Base-by-base conservation (phyloP, 1,140 invertebrate species). In the Aphelenchoides fujianensis region DNA sequence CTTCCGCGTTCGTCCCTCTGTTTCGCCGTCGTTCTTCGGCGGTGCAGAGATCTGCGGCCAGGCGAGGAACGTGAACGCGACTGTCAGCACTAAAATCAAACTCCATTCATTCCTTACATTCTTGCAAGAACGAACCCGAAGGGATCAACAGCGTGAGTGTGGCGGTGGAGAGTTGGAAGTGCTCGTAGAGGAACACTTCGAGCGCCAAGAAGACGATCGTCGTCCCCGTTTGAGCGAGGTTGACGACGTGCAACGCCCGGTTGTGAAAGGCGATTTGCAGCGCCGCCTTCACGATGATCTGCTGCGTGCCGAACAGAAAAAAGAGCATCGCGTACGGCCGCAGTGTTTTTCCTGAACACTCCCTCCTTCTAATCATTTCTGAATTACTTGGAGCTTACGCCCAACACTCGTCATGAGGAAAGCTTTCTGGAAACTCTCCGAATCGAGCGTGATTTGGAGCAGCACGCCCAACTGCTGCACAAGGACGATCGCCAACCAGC, bases 401-500 rank as follows among this genome's bases (percentile, higher is more conserved):
- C 36, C 30, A 2, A 37, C 36, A 19, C 36, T 16, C n/a, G 16
- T 30, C 5, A 0, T 41, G 28, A 27, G 3, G 28, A 64, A 66
- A 48, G 27, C 35, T 12, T n/a, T 23, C 63, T 72, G 70, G 16
- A 23, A 55, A 70, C 72, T 72, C n/a, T 5, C 16, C 5, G 72
- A 72, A 28, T 69, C 68, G 3, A 68, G 19, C 16, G 16, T n/a
- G 2, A 71, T 69, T 30, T 69, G 61, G 19, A 69, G 23, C 16
- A 69, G 67, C 34, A 73, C 37, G 36, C 59, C 72, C 2, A 72
- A 9, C 74, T 71, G 41, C 35, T 74, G 72, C 9, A 74, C 34
- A 7, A 74, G 28, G 7, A 62, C 48, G n/a, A 72, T 57, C 9
- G 64, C 61, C 5, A 74, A 28, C 73, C 73, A 74, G 16, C 72